Evolutionary conservation across 1,140 invertebrate species (phyloP), one percentile per base, ranked within the genome.

Genomic region (Propsilocerus akamusi): DNA sequence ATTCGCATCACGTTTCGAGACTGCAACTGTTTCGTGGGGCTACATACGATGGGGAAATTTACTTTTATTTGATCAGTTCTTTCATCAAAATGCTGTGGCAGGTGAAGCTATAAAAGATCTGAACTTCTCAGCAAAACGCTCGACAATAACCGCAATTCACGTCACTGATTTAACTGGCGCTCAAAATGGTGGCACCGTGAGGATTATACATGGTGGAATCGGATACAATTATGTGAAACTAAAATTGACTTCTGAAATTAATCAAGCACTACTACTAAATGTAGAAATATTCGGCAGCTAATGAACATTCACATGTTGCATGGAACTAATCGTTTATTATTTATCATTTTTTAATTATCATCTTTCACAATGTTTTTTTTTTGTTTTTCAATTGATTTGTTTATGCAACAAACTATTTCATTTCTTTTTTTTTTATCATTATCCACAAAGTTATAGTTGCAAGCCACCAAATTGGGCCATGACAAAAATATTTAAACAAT

Each of bases 231-330:
- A 20, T 10, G 34, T 41, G 0, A 41, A 17, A 41, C 17, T 41
- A 17, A 41, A 20, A 17, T 17, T 41, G 8, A 17, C 4, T 41
- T 20, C 34, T 7, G 3, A 41, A 8, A 20, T 5, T 7, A n/a
- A 41, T 41, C 34, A 20, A 41, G n/a, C n/a, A n/a, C 22, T 41
- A 10, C 34, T 41, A 8, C 22, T 41, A 17, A 41, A 41, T 41
- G 34, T 41, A 22, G n/a, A 41, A 20, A 41, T 41, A 41, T 41
- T 41, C 22, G 34, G 34, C n/a, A n/a, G n/a, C n/a, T n/a, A n/a
- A n/a, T n/a, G n/a, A n/a, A n/a, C n/a, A n/a, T n/a, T n/a, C n/a
- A n/a, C n/a, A n/a, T n/a, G n/a, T n/a, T n/a, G n/a, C n/a, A n/a
- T n/a, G n/a, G n/a, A n/a, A n/a, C n/a, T n/a, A n/a, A n/a, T n/a